Base-by-base conservation (phyloP, 2,797 vertebrate genomes). In the Sebastes minor region DNA sequence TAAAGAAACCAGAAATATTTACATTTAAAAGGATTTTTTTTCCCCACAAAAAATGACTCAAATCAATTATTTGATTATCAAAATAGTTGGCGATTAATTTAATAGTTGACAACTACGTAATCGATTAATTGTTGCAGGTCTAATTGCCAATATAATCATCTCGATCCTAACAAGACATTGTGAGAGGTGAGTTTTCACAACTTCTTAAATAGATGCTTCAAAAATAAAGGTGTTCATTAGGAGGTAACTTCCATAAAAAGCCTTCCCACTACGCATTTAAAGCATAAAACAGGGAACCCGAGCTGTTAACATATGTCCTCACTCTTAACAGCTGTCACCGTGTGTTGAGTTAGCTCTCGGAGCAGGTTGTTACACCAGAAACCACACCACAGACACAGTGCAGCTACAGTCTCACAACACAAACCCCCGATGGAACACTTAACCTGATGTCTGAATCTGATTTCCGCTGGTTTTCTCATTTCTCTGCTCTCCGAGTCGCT, bases 351-450 rank as follows among this genome's bases (percentile, higher is more conserved):
- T 71, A n/a, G 25, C 63, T 83, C 33, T 38, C 49, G 8, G 56
- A 69, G 83, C 75, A 70, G 38, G 66, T 71, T 74, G 49, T 74
- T 56, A 55, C 23, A 83, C 49, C 62, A 84, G 72, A 87, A 81
- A 73, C 81, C 85, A 82, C 76, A 87, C 59, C 53, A 32, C 74
- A 84, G 63, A 67, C 30, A 8, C 42, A 18, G 46, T 49, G 73
- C 64, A 71, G 78, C 75, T 11, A 4, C 65, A n/a, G 49, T 80
- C 71, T 69, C 60, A 4, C 57, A 56, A 57, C 57, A 59, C 62
- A 33, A 52, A 65, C 16, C 61, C 82, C 79, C 82, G 38, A 84
- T 30, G 62, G 10, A 32, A 53, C 70, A 14, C 64, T 77, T 56
- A 55, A 80, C 52, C 12, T 38, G 13, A 65, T 11, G 61, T 68